Conservation (phyloP, 2,113 vertebrate species). For the Calidris pygmaea region DNA sequence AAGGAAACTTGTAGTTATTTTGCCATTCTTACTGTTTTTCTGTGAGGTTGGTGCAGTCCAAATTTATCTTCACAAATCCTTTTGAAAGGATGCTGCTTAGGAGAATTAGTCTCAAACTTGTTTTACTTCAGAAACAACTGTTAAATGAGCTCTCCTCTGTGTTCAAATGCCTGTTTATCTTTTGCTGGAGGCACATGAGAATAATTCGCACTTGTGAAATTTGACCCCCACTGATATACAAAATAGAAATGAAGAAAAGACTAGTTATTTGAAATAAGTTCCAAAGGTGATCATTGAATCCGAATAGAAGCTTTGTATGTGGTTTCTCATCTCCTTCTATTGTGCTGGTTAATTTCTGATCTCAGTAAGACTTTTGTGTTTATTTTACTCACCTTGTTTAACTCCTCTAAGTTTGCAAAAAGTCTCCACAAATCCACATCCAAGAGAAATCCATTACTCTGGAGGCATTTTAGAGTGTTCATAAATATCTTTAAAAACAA, state of each 20-base stretch:
- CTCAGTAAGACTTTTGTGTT: not conserved
- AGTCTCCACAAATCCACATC: slow-evolving; percentile 86
- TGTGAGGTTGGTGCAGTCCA: not conserved
- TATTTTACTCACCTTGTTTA: slow-evolving; percentile 83
- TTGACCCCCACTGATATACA: not conserved
- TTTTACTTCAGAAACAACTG: not conserved
- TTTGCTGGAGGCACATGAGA: not conserved
- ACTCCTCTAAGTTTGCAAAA: slow-evolving; percentile 88
- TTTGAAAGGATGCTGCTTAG: not conserved
- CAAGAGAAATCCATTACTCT: slow-evolving; percentile 79
- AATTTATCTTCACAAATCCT: not conserved
- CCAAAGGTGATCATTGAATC: not conserved
- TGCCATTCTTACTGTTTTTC: not conserved
- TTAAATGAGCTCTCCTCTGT: not conserved
- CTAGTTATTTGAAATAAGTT: not conserved
- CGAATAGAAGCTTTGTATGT: not conserved
- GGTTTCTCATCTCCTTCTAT: not conserved
- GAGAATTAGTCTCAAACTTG: not conserved
- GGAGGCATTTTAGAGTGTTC: slow-evolving; percentile 80
- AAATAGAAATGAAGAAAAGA: not conserved
- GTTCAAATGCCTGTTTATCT: not conserved
- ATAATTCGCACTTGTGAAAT: not conserved
- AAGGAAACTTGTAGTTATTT: not conserved
- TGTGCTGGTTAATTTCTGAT: not conserved
- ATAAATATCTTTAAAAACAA: slow-evolving; percentile 82